Conservation (phyloP, 1,140 invertebrate genomes). For the Macrobrachium rosenbergii region DNA sequence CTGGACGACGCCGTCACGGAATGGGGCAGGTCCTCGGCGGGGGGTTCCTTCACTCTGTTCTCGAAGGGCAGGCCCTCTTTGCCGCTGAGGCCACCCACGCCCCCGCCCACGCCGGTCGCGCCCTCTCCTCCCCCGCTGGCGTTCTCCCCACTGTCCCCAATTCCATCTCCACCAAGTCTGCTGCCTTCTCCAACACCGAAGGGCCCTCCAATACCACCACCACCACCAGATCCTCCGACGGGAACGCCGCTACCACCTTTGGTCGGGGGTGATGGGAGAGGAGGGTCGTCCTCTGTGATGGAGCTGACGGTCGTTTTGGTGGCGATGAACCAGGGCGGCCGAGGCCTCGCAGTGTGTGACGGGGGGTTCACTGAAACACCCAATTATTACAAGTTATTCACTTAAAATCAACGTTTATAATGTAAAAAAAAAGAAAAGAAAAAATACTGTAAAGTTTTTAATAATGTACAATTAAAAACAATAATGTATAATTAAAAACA, state of each 20-base stretch:
- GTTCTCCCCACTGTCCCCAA: constrained; percentile 18
- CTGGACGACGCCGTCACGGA: constrained; percentile 60
- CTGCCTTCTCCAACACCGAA: constrained; percentile 1
- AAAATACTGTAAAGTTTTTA: no score
- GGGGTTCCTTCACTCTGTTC: constrained; percentile 36
- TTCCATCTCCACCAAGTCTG: constrained; percentile 29
- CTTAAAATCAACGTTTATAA: no score
- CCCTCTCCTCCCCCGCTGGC: background rate
- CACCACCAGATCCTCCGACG: background rate
- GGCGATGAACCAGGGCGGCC: constrained; percentile 73
- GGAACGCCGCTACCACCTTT: constrained; percentile 27
- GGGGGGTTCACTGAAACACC: constrained; percentile 69
- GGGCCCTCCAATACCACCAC: constrained; percentile 16
- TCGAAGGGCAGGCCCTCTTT: constrained; percentile 16
- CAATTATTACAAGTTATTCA: background rate
- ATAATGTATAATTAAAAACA: no score
- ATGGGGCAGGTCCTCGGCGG: constrained; percentile 52
- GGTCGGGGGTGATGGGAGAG: constrained; percentile 50
- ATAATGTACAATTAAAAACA: no score
- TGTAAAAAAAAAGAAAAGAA: no score
- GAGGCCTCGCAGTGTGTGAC: constrained; percentile 63
- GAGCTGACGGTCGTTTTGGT: constrained; percentile 62
- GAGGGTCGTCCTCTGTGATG: constrained; percentile 64
- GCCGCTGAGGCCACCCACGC: background rate
- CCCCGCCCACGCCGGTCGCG: background rate